Conservation (phyloP, 2,797 vertebrate species). For the Chiloscyllium punctatum region DNA sequence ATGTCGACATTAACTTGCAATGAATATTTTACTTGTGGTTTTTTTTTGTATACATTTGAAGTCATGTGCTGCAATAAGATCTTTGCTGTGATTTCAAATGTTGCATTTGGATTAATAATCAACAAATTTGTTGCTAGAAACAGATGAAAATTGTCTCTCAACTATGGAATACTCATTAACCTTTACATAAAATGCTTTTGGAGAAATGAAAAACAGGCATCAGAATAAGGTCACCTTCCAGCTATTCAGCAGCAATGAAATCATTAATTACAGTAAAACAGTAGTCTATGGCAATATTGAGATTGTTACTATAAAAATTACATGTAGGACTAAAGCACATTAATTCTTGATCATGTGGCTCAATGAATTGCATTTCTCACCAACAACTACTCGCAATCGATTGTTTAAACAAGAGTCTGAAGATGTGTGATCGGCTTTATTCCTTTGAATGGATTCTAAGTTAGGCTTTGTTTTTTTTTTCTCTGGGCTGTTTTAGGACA, state of each 20-base stretch:
- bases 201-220: background rate
- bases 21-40: background rate
- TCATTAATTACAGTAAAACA: background rate
- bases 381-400: background rate
- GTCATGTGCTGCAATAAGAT: background rate
- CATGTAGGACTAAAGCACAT: background rate
- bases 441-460: conserved; percentile 9
- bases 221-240: background rate
- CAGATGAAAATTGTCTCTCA: background rate
- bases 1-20: background rate
- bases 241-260: background rate
- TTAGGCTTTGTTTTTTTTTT: conserved; percentile 3
- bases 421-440: background rate
- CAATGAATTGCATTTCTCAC: background rate
- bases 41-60: background rate
- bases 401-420: background rate
- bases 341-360: background rate
- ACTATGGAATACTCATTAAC: background rate
- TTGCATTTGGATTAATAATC: background rate
- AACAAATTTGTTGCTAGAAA: background rate
- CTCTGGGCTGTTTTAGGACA: background rate
- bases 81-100: background rate
- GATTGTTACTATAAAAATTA: background rate
- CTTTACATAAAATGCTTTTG: background rate
- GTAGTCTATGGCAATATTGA: background rate